These are phyloP conservation scores for Hydrophis major DNA, from an alignment of 2,797 vertebrate species.

Conservation along the genomic window DNA sequence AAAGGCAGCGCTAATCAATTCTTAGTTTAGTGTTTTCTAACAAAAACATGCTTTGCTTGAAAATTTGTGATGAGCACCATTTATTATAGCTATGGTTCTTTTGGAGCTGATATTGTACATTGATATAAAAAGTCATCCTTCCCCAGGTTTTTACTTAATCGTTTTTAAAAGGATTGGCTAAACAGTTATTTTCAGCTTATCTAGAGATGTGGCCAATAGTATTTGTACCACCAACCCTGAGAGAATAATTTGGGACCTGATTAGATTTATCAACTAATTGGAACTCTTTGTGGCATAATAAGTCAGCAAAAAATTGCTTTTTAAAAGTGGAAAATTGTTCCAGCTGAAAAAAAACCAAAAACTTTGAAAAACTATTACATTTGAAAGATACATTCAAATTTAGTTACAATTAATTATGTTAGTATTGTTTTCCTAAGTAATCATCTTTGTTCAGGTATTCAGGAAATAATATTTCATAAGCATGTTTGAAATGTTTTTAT, in stretches of 20 bases:
- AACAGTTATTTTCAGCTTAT: slow-evolving; percentile 38
- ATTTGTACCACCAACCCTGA: not conserved
- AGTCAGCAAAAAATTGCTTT: not conserved
- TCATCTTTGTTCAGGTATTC: not conserved
- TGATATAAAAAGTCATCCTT: not conserved
- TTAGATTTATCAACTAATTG: not conserved
- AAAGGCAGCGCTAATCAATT: not conserved
- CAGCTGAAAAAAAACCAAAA: not conserved
- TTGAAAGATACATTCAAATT: not conserved
- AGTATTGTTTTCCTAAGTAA: not conserved
- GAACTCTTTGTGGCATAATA: not conserved
- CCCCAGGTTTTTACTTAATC: slow-evolving; percentile 27
- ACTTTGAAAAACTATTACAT: not conserved
- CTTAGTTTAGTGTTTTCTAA: not conserved
- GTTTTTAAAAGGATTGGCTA: slow-evolving; percentile 46
- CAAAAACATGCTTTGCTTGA: not conserved
- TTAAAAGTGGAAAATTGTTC: not conserved
- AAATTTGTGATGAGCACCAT: not conserved
- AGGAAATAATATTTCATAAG: not conserved
- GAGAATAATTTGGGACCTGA: not conserved
- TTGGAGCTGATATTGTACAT: not conserved
- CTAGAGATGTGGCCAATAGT: not conserved
- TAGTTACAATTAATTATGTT: not conserved
- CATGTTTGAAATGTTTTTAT: not conserved
- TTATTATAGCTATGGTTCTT: not conserved